Conservation (phyloP, 2,888 invertebrate genomes). For the Axea sp. region DNA sequence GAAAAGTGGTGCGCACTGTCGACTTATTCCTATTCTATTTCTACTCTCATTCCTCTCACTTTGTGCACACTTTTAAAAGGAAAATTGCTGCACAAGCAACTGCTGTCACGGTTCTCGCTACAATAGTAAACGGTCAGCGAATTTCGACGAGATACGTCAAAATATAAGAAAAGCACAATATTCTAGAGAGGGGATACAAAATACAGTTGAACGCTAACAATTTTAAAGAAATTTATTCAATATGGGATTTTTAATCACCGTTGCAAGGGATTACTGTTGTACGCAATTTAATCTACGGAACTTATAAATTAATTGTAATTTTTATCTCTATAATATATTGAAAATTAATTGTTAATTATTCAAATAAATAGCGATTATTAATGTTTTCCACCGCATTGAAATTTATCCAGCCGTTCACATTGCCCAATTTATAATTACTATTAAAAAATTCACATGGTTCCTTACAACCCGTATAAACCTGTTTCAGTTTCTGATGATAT, state of each 20-base stretch:
- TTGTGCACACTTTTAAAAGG: slow-evolving; percentile 58
- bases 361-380: too few relatives aligned
- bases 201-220: not conserved
- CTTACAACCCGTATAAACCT: slow-evolving; percentile 22
- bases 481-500: slow-evolving; percentile 22
- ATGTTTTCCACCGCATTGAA: not conserved
- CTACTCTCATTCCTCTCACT: slow-evolving; percentile 62
- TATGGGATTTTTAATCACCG: too few relatives aligned
- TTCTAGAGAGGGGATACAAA: not conserved
- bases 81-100: slow-evolving; percentile 56
- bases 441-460: slow-evolving; percentile 30
- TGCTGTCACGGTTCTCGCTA: slow-evolving; percentile 36
- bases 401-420: slow-evolving; percentile 4
- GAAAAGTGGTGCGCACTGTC: slow-evolving; percentile 58
- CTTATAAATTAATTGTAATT: too few relatives aligned
- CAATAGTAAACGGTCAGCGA: slow-evolving; percentile 54
- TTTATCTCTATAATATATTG: too few relatives aligned
- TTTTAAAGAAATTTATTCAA: not conserved
- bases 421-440: slow-evolving; percentile 15
- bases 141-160: slow-evolving; percentile 51
- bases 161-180: slow-evolving; percentile 29
- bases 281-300: too few relatives aligned
- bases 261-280: too few relatives aligned
- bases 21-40: slow-evolving; percentile 63
- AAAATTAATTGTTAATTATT: too few relatives aligned